These are phyloP conservation scores for Caenorhabditis auriculariae DNA, from an alignment of 2,888 invertebrate species.

Conservation along the genomic window DNA sequence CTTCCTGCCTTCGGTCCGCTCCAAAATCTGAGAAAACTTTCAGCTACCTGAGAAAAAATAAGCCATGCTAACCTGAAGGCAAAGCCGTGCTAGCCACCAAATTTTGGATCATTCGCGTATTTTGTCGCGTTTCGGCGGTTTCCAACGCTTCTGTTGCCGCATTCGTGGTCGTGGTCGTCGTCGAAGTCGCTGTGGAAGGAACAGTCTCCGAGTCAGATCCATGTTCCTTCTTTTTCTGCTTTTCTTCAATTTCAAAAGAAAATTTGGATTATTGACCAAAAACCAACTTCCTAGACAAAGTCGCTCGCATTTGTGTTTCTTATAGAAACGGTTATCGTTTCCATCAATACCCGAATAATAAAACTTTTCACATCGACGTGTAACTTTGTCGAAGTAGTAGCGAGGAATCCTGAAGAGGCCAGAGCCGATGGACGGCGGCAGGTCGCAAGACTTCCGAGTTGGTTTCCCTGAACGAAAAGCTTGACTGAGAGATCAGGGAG, in stretches of 20 bases:
- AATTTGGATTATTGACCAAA: neutral
- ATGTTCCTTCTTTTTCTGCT: constrained; percentile 32
- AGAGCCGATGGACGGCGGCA: constrained; percentile 32
- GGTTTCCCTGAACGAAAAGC: constrained; percentile 16
- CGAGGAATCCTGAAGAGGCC: constrained; percentile 46
- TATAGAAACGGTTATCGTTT: constrained; percentile 53
- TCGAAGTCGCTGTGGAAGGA: constrained; percentile 2
- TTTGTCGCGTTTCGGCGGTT: too few species aligned
- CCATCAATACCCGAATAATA: constrained; percentile 49
- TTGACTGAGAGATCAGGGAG: neutral
- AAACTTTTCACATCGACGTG: constrained; percentile 45
- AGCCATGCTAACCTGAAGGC: too few species aligned
- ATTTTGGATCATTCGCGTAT: too few species aligned
- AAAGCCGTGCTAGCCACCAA: too few species aligned
- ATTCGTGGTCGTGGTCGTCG: neutral
- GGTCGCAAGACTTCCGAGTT: constrained; percentile 31
- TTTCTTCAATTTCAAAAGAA: neutral
- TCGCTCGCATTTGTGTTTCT: constrained; percentile 43
- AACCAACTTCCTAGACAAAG: constrained; percentile 39
- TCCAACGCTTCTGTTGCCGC: constrained; percentile 3
- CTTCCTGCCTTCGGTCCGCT: too few species aligned
- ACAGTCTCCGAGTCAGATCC: constrained; percentile 15
- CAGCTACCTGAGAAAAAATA: too few species aligned
- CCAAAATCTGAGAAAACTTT: too few species aligned
- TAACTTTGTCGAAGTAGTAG: constrained; percentile 42